Conservation (phyloP, 2,113 vertebrate genomes). For the Trachemys scripta region DNA sequence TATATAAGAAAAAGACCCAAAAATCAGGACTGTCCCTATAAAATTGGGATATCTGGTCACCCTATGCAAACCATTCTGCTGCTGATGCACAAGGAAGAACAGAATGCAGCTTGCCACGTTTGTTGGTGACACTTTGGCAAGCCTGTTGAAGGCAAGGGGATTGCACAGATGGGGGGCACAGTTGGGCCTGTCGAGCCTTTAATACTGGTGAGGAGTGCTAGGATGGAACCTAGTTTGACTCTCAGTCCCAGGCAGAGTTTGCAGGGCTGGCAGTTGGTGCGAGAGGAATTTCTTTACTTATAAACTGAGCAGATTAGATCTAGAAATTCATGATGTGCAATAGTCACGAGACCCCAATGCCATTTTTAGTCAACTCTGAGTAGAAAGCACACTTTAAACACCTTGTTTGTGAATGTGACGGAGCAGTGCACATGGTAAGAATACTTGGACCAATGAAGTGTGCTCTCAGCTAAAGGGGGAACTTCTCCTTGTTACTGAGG, state of each 20-base stretch:
- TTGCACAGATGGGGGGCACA: background rate
- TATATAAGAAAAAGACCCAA: too few relatives aligned
- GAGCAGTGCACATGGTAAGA: fast-evolving
- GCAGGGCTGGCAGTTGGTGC: background rate
- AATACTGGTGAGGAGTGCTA: background rate
- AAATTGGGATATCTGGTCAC: too few relatives aligned
- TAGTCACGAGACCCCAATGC: fast-evolving
- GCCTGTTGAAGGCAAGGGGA: background rate
- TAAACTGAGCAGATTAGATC: background rate
- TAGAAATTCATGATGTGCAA: background rate
- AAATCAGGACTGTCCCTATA: too few relatives aligned
- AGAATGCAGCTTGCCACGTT: background rate
- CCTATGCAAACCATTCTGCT: fast-evolving
- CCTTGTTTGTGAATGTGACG: background rate
- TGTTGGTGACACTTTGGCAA: background rate
- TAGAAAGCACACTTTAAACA: fast-evolving
- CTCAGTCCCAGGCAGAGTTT: fast-evolving
- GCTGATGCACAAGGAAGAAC: background rate
- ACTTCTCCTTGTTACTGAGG: background rate
- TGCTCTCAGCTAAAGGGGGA: fast-evolving
- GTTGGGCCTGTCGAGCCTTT: background rate
- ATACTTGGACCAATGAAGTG: background rate
- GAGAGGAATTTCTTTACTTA: background rate
- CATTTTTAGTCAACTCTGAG: fast-evolving
- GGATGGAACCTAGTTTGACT: background rate